Evolutionary conservation across 2,888 invertebrate species (phyloP).

Genomic region (Oxystoma pomonae): DNA sequence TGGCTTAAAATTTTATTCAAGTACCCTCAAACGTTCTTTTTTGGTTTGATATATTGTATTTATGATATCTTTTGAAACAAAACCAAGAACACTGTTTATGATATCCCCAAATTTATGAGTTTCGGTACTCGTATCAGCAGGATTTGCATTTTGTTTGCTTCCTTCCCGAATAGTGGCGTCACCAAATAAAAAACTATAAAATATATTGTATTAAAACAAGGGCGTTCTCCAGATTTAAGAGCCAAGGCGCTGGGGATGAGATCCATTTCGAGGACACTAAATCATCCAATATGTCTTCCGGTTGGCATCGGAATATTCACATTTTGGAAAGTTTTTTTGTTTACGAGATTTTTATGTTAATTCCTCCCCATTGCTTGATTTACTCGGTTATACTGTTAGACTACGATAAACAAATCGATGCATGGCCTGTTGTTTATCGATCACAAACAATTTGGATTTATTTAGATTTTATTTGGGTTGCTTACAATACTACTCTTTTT

Average conservation of each 20-base stretch:
- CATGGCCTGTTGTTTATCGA: not conserved
- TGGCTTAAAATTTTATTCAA: too few species aligned
- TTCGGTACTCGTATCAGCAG: not conserved
- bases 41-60: too few species aligned
- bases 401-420: not conserved
- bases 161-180: not conserved
- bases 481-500: too few species aligned
- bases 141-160: constrained; percentile 2
- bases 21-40: too few species aligned
- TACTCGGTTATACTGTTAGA: not conserved
- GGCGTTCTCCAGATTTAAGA: constrained; percentile 21
- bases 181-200: not conserved
- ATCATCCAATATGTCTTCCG: constrained; percentile 45
- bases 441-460: too few species aligned
- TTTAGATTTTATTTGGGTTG: too few species aligned
- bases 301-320: constrained; percentile 43
- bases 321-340: constrained; percentile 40
- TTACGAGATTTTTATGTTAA: constrained; percentile 41
- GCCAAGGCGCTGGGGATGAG: constrained; percentile 34
- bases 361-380: constrained; percentile 18
- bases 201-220: constrained; percentile 23
- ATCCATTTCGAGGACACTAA: constrained; percentile 35
- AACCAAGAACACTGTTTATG: not conserved
- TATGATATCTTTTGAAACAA: not conserved
- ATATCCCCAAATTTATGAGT: not conserved